Base-by-base conservation (phyloP, 2,888 invertebrate genomes). In the Monochamus alternatus region DNA sequence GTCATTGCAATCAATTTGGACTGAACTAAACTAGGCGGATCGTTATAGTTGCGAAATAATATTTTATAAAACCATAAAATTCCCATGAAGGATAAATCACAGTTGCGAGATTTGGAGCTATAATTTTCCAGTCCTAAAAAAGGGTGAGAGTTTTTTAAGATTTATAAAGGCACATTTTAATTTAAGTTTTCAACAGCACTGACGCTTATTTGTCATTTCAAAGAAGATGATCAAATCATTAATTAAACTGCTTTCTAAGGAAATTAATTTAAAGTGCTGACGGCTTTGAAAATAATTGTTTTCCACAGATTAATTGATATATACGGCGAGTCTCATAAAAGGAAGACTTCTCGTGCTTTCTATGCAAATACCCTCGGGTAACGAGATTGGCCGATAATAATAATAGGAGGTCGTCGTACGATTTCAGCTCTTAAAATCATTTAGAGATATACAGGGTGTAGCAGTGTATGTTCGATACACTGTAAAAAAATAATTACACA, bases 191-290 rank as follows among this genome's bases (percentile, higher is more conserved):
- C 55, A 55, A 22, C 55, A 8, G 55, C 55, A 55, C 55, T 55
- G 55, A 8, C 55, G 55, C 14, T 55, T 55, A 55, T 55, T 55
- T 55, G 55, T 55, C 55, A 55, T 55, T 55, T 55, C 55, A 55
- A 55, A 55, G 55, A 55, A 55, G 55, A 55, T 55, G 55, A 55
- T 55, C 55, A 55, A 55, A 55, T 55, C 55, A 55, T 55, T 55
- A 55, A 55, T 55, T 55, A 55, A 55, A 55, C 55, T n/a, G 14
- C 55, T 55, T 55, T 55, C 55, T 55, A 55, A 55, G 55, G 55
- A 55, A 55, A 55, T 55, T 55, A 55, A 55, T 55, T 55, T 55
- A 55, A 55, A 55, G 5, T 55, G 55, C 55, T 55, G 55, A 55
- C 55, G 55, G 55, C 14, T 14, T n/a, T 22, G 55, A 55, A 55